Evolutionary conservation across 2,797 vertebrate species (phyloP), one percentile per base, ranked within the genome.

Genomic region (Takifugu ocellatus): DNA sequence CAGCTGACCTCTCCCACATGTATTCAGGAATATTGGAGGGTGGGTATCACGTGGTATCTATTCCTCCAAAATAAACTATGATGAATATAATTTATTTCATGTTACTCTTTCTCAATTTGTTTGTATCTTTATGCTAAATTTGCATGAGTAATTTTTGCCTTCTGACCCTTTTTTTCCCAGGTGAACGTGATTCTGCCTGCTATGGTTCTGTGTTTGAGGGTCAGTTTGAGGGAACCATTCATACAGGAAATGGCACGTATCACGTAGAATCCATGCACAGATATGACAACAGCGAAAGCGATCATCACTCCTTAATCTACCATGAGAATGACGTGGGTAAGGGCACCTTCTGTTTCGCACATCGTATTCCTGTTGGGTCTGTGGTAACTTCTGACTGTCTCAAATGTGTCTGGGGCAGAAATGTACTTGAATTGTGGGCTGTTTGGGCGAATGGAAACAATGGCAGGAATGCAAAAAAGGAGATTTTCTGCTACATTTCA

Each of bases 261-360:
- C 89, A 93, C 25, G 61, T 94, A 6, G 92, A 94, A 60, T 80
- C 91, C 0, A 17, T 82, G 5, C 29, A 84, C 0, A 79, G 84
- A 72, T 86, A 87, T 54, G 67, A 50, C 62, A 68, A 50, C 42
- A 59, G 3, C 9, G 62, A 59, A 1, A 60, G 68, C 44, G 76
- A 87, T 6, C 68, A 89, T 29, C 92, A 93, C 71, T 92, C 91
- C 1, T 79, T 93, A 29, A 94, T 94, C 72, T 94, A 95, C 78
- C 92, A 88, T 1, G 88, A 94, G 48, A 84, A 90, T 0, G 90
- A 94, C 75, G 65, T 94, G 45, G 90, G 93, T 94, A 83, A 90
- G 89, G 72, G 1, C 26, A 21, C 25, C 11, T 66, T 54, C 1
- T 0, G 17, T 26, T 59, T 21, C 1, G 21, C 1, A 21, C 21